phyloP scores from a whole-genome alignment of 2,888 invertebrate species.

The Thereva unica region DNA sequence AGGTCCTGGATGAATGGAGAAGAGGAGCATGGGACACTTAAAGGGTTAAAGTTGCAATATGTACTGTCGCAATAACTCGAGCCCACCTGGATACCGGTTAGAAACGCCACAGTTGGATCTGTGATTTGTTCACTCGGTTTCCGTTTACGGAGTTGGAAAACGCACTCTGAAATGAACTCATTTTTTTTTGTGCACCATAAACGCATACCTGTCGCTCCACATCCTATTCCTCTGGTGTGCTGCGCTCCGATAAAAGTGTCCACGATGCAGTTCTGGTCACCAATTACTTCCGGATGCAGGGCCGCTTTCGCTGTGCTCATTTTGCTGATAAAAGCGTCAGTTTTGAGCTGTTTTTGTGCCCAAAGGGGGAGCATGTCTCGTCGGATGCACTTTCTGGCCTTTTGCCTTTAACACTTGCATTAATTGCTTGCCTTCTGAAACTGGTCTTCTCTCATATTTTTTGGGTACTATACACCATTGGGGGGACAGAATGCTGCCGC shows the following conservation, averaged over 20 bases:
- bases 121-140: too few relatives aligned
- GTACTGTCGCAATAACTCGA: too few relatives aligned
- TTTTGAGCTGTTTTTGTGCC: conserved; percentile 1
- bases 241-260: not conserved
- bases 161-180: too few relatives aligned
- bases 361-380: conserved; percentile 10
- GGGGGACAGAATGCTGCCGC: not conserved
- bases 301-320: conserved; percentile 27
- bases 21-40: too few relatives aligned
- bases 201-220: too few relatives aligned
- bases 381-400: conserved; percentile 13
- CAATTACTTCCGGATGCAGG: conserved; percentile 32
- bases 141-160: too few relatives aligned
- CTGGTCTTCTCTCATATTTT: conserved; percentile 12
- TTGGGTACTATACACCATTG: not conserved
- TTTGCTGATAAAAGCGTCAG: not conserved
- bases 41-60: too few relatives aligned
- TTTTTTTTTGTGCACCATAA: too few relatives aligned
- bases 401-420: conserved; percentile 24
- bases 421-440: conserved; percentile 10
- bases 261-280: conserved; percentile 17
- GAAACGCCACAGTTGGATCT: too few relatives aligned
- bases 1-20: too few relatives aligned
- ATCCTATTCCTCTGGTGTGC: not conserved
- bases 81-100: too few relatives aligned